Conservation (phyloP, 1,140 invertebrate species). For the Magallana angulata region DNA sequence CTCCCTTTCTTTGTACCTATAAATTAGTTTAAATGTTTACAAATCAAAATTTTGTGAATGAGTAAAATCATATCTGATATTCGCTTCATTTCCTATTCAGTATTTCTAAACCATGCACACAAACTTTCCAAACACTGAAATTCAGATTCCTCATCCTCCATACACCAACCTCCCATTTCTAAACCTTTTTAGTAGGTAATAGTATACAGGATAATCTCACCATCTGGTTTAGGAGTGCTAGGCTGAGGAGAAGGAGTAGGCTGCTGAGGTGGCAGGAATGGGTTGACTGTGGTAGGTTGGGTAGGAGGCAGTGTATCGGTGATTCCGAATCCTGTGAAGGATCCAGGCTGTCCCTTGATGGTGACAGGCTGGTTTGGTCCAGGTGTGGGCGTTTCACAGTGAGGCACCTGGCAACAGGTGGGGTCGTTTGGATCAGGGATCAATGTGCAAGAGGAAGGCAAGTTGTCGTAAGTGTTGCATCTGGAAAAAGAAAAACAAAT, state of each 20-base stretch:
- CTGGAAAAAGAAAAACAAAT: slow-evolving; percentile 30
- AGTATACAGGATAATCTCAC: background rate
- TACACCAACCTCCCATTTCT: background rate
- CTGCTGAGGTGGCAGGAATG: slow-evolving; percentile 35
- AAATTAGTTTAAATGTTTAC: too few relatives aligned
- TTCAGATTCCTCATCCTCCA: too few relatives aligned
- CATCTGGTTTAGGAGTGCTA: background rate
- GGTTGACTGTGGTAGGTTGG: slow-evolving; percentile 41
- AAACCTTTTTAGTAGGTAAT: slow-evolving; percentile 23
- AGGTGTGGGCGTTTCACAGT: slow-evolving; percentile 44
- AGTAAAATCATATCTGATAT: too few relatives aligned
- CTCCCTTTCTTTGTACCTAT: too few relatives aligned
- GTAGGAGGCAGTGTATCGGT: slow-evolving; percentile 24
- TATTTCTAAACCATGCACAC: too few relatives aligned
- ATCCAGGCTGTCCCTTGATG: slow-evolving; percentile 49
- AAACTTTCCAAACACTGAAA: too few relatives aligned
- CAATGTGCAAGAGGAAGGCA: slow-evolving; percentile 42
- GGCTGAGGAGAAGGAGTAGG: slow-evolving; percentile 40
- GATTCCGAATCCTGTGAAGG: slow-evolving; percentile 38
- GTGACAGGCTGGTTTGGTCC: slow-evolving; percentile 35
- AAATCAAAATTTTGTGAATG: too few relatives aligned
- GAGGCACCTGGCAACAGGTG: slow-evolving; percentile 53
- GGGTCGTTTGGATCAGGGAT: slow-evolving; percentile 52
- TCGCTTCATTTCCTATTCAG: too few relatives aligned
- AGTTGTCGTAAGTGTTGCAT: slow-evolving; percentile 52